Base-by-base conservation (phyloP, 2,888 invertebrate genomes). In the Papilio demoleus region DNA sequence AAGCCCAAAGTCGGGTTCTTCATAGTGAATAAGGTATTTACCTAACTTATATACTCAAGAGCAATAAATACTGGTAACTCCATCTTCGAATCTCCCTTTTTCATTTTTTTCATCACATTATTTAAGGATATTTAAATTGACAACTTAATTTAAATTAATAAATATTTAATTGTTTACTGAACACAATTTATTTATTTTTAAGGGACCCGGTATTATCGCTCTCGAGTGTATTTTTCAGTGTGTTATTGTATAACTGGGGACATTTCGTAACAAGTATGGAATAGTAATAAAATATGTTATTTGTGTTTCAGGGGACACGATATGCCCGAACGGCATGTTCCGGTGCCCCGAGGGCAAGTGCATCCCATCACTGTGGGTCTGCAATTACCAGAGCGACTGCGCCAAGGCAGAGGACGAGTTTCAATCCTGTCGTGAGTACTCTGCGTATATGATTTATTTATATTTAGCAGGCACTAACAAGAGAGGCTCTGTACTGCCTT, bases 371-470 rank as follows among this genome's bases (percentile, higher is more conserved):
- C 92, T 96, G 75, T 95, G 95, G 95, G 97, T 98, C 77, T 99
- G 98, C 94, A 97, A 99, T 93, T 98, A 98, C 90, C 97, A 97
- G 85, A 95, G 96, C 84, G 98, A 98, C 93, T 98, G 98, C 90
- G 97, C 97, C 75, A 97, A 96, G 83, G 97, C 97, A 61, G 97
- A 97, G 89, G 97, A 98, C 85, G 98, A 98, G 88, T 95, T 96
- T 87, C 97, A 97, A 85, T 94, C 96, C 69, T 98, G 98, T 88
- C 96, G 98, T 98, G 94, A 97, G 97, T 96, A 90, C 45, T 36
- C 31, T 31, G 31, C 31, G 3, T 4, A 31, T 31, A 31, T 31
- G 6, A 6, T 4, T 31, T 31, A 31, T 31, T 31, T 6, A 31
- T 31, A 31, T n/a, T n/a, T n/a, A n/a, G n/a, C n/a, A n/a, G n/a